Conservation (phyloP, 2,797 vertebrate genomes). For the Philypnodon macrostomus region DNA sequence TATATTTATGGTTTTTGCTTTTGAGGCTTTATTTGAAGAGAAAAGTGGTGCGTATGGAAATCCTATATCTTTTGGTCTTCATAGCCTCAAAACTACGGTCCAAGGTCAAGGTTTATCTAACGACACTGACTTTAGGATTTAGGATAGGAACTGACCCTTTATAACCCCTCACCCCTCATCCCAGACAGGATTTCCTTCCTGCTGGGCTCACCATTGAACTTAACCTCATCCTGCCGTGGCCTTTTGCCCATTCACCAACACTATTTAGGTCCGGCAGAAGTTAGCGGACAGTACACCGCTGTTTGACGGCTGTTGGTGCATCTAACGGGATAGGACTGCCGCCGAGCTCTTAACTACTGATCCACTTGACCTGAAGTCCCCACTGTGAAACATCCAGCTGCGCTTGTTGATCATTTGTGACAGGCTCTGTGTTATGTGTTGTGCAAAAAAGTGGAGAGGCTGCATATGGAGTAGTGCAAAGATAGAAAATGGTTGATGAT, state of each 20-base stretch:
- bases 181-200: conserved; percentile 65
- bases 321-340: conserved; percentile 62
- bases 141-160: conserved; percentile 51
- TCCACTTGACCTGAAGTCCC: conserved; percentile 54
- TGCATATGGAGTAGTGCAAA: background rate
- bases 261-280: conserved; percentile 32
- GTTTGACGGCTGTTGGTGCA: conserved; percentile 51
- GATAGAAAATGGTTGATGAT: too few species aligned
- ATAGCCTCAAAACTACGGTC: conserved; percentile 20
- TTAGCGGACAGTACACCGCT: conserved; percentile 54
- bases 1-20: conserved; percentile 25
- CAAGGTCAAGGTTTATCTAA: conserved; percentile 55
- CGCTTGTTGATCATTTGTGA: conserved; percentile 43
- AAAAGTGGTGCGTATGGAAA: conserved; percentile 13
- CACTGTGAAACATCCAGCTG: conserved; percentile 59
- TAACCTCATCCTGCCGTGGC: conserved; percentile 47
- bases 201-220: conserved; percentile 62
- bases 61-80: too few species aligned
- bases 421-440: conserved; percentile 16
- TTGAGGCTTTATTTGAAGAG: conserved; percentile 28
- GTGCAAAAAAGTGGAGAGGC: conserved; percentile 7
- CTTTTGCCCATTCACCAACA: conserved; percentile 14
- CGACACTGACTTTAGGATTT: conserved; percentile 55
- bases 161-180: conserved; percentile 39
- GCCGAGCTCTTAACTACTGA: conserved; percentile 46